Conservation (phyloP, 2,888 invertebrate species). For the Cerceris ruficornis region DNA sequence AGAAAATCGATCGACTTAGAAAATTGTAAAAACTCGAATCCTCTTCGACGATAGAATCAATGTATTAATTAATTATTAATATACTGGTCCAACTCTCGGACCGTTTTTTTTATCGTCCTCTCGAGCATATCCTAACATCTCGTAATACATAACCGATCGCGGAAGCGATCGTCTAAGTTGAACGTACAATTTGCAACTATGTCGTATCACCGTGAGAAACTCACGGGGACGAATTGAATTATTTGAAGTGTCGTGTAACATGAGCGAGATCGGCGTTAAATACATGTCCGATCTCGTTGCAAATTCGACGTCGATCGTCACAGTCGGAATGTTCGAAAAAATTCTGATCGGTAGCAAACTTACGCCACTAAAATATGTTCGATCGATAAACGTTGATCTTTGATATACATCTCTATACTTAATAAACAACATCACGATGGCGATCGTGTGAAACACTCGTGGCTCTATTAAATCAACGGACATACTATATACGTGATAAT, state of each 20-base stretch:
- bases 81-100: not conserved
- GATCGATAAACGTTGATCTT: conserved; percentile 15
- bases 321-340: conserved; percentile 52
- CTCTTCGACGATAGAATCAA: too few species aligned
- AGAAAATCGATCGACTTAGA: not conserved
- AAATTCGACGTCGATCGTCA: conserved; percentile 8
- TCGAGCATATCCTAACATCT: too few species aligned
- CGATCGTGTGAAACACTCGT: conserved; percentile 6
- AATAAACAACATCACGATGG: conserved; percentile 8
- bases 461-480: conserved; percentile 22
- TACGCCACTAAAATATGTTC: not conserved
- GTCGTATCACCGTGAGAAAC: too few species aligned
- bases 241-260: too few species aligned
- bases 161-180: too few species aligned
- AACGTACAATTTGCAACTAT: too few species aligned
- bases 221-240: too few species aligned
- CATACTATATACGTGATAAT: conserved; percentile 1
- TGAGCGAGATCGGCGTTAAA: too few species aligned
- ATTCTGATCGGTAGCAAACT: conserved; percentile 31
- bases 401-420: conserved; percentile 2
- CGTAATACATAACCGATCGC: too few species aligned
- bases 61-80: too few species aligned
- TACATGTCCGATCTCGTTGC: not conserved
- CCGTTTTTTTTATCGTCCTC: too few species aligned
- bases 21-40: conserved; percentile 3